Conservation (phyloP, 2,888 invertebrate genomes). For the Chaetogeoica ovagalla region DNA sequence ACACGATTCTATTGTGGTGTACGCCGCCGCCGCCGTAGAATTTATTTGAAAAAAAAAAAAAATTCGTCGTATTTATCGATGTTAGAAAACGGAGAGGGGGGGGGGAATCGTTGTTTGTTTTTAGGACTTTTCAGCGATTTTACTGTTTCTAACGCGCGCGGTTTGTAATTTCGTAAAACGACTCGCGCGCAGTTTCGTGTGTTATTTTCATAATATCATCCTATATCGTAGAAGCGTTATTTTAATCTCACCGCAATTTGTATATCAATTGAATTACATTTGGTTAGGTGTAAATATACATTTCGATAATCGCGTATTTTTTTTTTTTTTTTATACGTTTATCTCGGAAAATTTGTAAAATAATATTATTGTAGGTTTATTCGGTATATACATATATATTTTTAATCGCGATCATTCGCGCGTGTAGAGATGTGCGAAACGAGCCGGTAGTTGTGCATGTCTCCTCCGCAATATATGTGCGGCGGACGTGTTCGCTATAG, state of each 20-base stretch:
- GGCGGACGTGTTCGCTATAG: background rate
- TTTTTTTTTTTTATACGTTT: no score
- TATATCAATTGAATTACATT: background rate
- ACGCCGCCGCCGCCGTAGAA: background rate
- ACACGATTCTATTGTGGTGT: no score
- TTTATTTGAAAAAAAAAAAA: conserved; percentile 10
- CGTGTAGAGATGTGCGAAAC: background rate
- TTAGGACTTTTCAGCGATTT: background rate
- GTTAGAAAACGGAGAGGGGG: no score
- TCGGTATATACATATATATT: no score
- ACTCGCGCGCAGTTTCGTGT: background rate
- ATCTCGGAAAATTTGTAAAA: no score
- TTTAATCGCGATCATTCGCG: background rate
- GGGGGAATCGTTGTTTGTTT: background rate
- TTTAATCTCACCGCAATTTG: background rate
- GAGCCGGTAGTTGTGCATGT: no score
- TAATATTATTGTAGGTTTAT: no score
- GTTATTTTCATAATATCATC: no score
- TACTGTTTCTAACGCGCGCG: background rate
- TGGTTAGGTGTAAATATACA: no score
- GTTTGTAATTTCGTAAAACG: background rate
- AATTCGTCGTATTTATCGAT: background rate
- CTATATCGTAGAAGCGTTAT: background rate
- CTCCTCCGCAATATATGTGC: no score
- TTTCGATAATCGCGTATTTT: no score